Percentiles rank a stretch among this genome's conserved stretches.
Conservation (phyloP, 2,113 vertebrate species). For the Podarcis cretensis region DNA sequence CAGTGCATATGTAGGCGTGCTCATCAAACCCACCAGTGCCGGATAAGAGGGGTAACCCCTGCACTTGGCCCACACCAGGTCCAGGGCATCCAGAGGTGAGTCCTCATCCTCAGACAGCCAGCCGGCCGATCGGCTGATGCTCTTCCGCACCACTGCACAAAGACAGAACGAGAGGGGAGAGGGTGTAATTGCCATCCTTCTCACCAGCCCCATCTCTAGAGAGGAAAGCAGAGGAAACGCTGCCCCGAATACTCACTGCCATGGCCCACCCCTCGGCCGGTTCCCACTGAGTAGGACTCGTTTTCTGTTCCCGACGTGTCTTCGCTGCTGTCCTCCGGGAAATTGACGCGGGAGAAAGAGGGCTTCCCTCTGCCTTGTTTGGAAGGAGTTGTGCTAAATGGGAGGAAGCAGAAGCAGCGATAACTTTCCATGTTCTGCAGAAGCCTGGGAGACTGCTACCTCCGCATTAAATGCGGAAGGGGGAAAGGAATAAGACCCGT, state of each 20-base stretch:
- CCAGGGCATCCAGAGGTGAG: constrained; percentile 91
- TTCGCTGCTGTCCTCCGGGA: constrained; percentile 97
- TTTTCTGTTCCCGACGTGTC: constrained; percentile 98
- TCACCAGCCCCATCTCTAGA: neutral
- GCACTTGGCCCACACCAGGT: constrained; percentile 99
- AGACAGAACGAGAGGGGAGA: constrained; percentile 15
- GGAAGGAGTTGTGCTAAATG: constrained; percentile 91
- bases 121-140: constrained; percentile 84
- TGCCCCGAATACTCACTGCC: constrained; percentile 80
- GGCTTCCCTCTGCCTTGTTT: constrained; percentile 96
- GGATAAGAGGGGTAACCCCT: constrained; percentile 98
- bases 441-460: too few relatives aligned
- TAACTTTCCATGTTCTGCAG: neutral
- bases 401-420: neutral
- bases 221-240: accelerated
- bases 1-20: neutral
- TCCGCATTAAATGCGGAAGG: neutral
- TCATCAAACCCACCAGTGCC: constrained; percentile 85
- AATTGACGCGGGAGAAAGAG: constrained; percentile 92
- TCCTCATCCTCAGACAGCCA: constrained; percentile 96
- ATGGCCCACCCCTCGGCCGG: constrained; percentile 89
- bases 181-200: constrained; percentile 27
- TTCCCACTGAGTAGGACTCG: constrained; percentile 93
- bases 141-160: constrained; percentile 88
- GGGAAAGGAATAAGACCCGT: neutral